Evolutionary conservation across 2,797 vertebrate genomes (phyloP), one percentile per base, ranked within the genome.

Genomic region (Hapalemur alaotrensis): DNA sequence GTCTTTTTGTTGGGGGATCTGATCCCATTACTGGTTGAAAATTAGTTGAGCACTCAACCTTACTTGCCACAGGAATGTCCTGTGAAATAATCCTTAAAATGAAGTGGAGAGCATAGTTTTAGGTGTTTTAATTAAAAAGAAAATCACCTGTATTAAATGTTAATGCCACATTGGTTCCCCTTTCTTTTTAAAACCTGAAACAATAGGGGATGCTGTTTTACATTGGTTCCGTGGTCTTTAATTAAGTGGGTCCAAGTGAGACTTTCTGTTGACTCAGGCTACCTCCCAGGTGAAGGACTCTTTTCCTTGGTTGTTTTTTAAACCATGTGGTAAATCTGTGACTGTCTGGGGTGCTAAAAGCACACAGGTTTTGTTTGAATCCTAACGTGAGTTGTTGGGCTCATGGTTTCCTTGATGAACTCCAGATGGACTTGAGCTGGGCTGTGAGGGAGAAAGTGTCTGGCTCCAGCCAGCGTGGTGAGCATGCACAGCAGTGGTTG

Each of bases 391-490:
- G 98, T 99, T 98, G 99, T 98, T 99, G 98, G 35, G 18, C 98
- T 98, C 98, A 98, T 28, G 46, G 98, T 95, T 98, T 97, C 98
- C 98, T 99, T 99, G 99, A 99, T 99, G 98, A 99, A 99, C 99
- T 99, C 99, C 99, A 99, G 99, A 99, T 99, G 99, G 99, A 98
- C 97, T 98, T 98, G 98, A 98, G 98, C 98, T 96, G 98, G 98
- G 98, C 98, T 98, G 98, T 52, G 96, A 98, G 98, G 98, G 98
- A 98, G 98, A 98, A 98, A 99, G 99, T 99, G 98, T 95, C 97
- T 98, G 99, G 99, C 99, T 99, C 99, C 99, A 98, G 98, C 99
- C 99, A 98, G 98, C 98, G 95, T 97, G 99, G 99, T 99, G 99
- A 99, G 99, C 98, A 97, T 99, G 99, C 98, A 97, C 99, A 98